Evolutionary conservation across 2,113 vertebrate species (phyloP).

Genomic region (Erythrocebus patas): DNA sequence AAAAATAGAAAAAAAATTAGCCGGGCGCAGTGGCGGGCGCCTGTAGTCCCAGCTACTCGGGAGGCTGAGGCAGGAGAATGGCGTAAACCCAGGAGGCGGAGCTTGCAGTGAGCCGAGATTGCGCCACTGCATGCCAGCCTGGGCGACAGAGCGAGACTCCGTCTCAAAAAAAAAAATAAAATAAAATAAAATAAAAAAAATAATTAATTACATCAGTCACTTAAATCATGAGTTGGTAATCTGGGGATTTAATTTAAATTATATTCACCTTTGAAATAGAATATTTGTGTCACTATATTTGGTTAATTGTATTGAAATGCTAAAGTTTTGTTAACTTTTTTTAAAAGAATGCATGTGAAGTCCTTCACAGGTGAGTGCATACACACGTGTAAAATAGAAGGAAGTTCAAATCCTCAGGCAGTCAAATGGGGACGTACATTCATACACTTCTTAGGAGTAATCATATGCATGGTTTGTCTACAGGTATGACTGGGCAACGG

Average conservation of each 20-base stretch:
- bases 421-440: background rate
- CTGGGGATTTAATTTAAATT: background rate
- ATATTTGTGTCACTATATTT: background rate
- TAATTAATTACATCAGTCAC: background rate
- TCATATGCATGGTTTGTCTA: background rate
- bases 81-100: no score
- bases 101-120: no score
- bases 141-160: no score
- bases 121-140: no score
- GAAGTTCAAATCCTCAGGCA: background rate
- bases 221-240: background rate
- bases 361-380: background rate
- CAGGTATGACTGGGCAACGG: fast-evolving
- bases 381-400: background rate
- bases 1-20: no score
- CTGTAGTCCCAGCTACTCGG: no score
- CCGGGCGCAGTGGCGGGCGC: no score
- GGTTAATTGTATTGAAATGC: background rate
- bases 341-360: background rate
- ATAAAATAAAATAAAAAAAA: no score
- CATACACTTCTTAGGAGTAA: background rate
- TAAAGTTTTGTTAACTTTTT: background rate
- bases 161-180: no score
- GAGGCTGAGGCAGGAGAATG: no score
- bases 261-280: background rate